A percentile compares a stretch with the other conserved stretches of the same genome.
Conservation (phyloP, 2,113 vertebrate genomes). For the Porphyrio hochstetteri region DNA sequence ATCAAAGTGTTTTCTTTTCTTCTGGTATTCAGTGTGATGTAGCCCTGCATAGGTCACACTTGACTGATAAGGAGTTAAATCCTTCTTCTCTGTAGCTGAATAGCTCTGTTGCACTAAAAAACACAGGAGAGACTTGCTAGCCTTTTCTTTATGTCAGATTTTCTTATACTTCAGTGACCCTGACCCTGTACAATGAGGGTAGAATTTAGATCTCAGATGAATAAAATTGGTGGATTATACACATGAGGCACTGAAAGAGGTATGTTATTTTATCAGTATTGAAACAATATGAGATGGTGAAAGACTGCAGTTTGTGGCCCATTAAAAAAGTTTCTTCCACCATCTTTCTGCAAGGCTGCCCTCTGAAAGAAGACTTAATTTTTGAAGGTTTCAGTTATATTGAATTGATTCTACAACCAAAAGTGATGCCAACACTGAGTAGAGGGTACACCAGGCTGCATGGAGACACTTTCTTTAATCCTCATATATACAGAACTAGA, state of each 20-base stretch:
- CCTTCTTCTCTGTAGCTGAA: not conserved
- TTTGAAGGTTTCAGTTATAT: not conserved
- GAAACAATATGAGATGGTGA: not conserved
- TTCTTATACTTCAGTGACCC: not conserved
- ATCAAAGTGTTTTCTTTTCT: not conserved
- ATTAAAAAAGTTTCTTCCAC: not conserved
- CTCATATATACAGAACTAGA: not conserved
- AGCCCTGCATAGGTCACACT: not conserved
- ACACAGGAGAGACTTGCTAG: not conserved
- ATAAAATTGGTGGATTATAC: not conserved
- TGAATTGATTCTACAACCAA: not conserved
- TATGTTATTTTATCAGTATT: not conserved
- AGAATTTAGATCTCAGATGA: not conserved
- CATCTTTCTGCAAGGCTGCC: not conserved
- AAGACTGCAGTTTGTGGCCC: not conserved
- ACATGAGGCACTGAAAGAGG: not conserved
- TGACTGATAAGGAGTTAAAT: not conserved
- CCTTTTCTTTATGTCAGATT: not conserved
- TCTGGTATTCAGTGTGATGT: not conserved
- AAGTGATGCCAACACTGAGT: not conserved
- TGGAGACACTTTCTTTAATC: not conserved
- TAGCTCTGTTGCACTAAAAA: not conserved
- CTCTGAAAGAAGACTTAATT: not conserved
- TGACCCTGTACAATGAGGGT: not conserved
- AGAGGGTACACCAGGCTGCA: not conserved